Evolutionary conservation across 2,888 invertebrate genomes (phyloP), one percentile per base, ranked within the genome.

Genomic region (Rhingia campestris): DNA sequence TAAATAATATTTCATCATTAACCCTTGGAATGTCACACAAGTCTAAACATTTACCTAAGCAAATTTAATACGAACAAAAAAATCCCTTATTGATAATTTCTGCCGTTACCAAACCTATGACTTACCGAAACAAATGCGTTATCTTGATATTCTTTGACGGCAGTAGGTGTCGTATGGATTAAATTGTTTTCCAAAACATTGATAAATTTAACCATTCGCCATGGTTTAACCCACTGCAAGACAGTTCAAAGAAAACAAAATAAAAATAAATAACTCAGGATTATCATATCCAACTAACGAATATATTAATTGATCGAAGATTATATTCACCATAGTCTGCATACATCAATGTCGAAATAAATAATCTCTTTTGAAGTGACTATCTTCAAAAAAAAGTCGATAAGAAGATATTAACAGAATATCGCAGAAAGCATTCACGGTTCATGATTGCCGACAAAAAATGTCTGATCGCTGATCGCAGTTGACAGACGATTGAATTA

Each of bases 141-240:
- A 66, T 66, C 64, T 53, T 41, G 64, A 66, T 51, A 39, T 10
- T 37, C 69, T 47, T 69, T 69, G 69, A 69, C 56, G 69, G 69
- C 47, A 56, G 4, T 43, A 10, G 6, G 41, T 6, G 14, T 12
- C 32, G 32, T 12, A 53, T 54, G 47, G 45, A 37, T 69, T 56
- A 58, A 69, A 58, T 30, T 37, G 37, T 63, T 45, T 4, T 12
- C 32, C 43, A 41, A 51, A 51, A 53, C 32, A 53, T 43, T 37
- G 61, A 61, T 72, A 72, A 41, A 63, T 45, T 30, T 14, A 5
- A 9, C 35, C 53, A 64, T 39, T 35, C 45, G 54, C n/a, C 37
- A 32, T 14, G 63, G 73, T 56, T 56, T 56, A 73, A 63, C 47
- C 73, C 56, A 45, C 10, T 56, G 37, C 14, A 51, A 67, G 30